Evolutionary conservation across 2,113 vertebrate species (phyloP), one percentile per base, ranked within the genome.

Genomic region (Sinosuthora webbiana): DNA sequence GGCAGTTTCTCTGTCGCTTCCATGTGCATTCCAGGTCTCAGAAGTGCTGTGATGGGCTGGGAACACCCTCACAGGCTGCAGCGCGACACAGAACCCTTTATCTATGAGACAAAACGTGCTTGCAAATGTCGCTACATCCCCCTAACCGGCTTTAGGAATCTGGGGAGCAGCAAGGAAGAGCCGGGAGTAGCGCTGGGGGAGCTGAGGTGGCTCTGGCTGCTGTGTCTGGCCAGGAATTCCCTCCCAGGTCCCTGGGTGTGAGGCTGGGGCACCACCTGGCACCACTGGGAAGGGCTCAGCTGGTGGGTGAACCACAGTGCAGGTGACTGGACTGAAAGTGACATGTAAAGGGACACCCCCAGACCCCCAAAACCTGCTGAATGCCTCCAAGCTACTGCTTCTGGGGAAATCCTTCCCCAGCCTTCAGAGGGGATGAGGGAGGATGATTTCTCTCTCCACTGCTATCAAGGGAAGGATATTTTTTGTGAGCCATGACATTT

Each of bases 11-110:
- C 24, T 21, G 42, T 25, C 71, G 8, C 47, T 71, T 63, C 53
- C 45, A 12, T 0, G 0, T 2, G 9, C 2, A 0, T 52, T 86
- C 64, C 49, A 23, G 76, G 19, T 23, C 62, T 57, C n/a, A 18
- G 68, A 17, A 49, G 23, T 45, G 67, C 33, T 1, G 1, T 17
- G 17, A 7, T 12, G 57, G 56, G 47, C 71, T 78, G 56, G 35
- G 83, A 62, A 15, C 24, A 5, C 1, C 1, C 19, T 52, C n/a
- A 24, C 64, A 11, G 35, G 28, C 79, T 62, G 44, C 0, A 2
- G 16, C 31, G 3, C 5, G 6, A 19, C n/a, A 4, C 53, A 52
- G n/a, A 35, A 4, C 16, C 37, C 30, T 53, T 70, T 14, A 9
- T 11, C 57, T 52, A 41, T 3, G 24, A 52, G 55, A 27, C 13